Base-by-base conservation (phyloP, 2,888 invertebrate genomes). In the Rhimphoctona megacephalus region DNA sequence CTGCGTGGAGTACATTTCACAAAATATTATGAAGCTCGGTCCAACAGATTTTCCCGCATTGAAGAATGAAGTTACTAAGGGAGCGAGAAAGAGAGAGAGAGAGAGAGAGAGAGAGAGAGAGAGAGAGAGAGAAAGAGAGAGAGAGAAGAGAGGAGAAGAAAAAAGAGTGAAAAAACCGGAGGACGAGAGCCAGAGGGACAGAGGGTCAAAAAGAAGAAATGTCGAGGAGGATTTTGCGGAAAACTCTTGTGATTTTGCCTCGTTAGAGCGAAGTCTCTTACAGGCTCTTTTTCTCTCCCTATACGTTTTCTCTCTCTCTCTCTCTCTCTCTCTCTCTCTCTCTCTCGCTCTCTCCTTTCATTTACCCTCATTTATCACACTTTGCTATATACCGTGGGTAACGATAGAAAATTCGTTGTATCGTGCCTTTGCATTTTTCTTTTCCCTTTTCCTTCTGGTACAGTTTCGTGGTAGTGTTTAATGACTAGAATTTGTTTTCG, bases 201-300 rank as follows among this genome's bases (percentile, higher is more conserved):
- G 30, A 30, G n/a, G n/a, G n/a, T 46, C 30, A 64, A 46, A 64
- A 19, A 46, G 9, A 57, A 67, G 64, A 46, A 81, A 81, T 39
- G 81, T 30, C 57, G 57, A 33, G 19, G 67, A 78, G 64, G 61
- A 80, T 70, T 85, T 61, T 46, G 64, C 54, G 67, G 73, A 78
- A 78, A 77, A 78, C 78, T 85, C 54, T 78, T 49, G 81, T 72
- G 81, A 81, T 85, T 85, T 81, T 73, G 73, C 73, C 85, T 85
- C 81, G 78, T 81, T 81, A 85, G 67, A 69, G 77, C 73, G 57
- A 73, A 78, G 78, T 78, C 67, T 57, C 61, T 73, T 46, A 25
- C 61, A 30, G 57, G 61, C 69, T 46, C 67, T 69, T 79, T 52
- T 70, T 64, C 67, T 57, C 25, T 25, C n/a, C 17, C 17, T 67